Percentiles rank a stretch among this genome's conserved stretches.
These are phyloP conservation scores for Myrmecophaga tridactyla DNA, from an alignment of 2,113 vertebrate genomes.

Conservation along the genomic window DNA sequence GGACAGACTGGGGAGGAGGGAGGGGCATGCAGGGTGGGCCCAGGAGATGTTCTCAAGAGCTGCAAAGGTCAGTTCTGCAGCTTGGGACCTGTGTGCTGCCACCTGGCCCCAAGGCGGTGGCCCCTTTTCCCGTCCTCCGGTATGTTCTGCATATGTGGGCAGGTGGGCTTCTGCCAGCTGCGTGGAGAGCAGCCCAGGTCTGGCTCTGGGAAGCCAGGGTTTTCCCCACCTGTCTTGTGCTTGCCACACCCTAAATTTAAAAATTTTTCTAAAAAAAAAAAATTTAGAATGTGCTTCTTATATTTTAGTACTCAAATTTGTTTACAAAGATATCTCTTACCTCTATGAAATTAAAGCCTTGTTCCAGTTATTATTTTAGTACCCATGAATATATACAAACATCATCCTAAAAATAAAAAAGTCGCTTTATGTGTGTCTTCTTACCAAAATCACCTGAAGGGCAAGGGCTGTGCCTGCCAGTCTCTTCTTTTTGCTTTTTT, in stretches of 20 bases:
- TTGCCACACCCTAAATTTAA: neutral
- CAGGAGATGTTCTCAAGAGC: neutral
- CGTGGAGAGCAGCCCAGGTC: too few species aligned
- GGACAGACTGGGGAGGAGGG: neutral
- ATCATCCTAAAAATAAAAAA: neutral
- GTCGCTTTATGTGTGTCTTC: neutral
- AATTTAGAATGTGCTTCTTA: neutral
- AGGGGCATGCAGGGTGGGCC: neutral
- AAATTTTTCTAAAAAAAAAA: neutral
- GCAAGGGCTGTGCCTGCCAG: neutral
- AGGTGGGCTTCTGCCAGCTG: neutral
- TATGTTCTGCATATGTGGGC: neutral
- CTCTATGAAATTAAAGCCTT: neutral
- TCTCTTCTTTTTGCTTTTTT: neutral
- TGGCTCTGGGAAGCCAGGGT: neutral
- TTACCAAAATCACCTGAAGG: neutral
- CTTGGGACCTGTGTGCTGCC: neutral
- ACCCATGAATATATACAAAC: fast-evolving
- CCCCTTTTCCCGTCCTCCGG: neutral
- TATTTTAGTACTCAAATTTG: neutral
- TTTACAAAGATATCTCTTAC: neutral
- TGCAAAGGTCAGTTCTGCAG: neutral
- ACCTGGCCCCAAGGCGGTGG: neutral
- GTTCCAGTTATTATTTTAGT: neutral
- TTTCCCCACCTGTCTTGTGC: neutral